These are phyloP conservation scores for Watsonalla cultraria DNA, from an alignment of 2,888 invertebrate genomes.

Conservation along the genomic window DNA sequence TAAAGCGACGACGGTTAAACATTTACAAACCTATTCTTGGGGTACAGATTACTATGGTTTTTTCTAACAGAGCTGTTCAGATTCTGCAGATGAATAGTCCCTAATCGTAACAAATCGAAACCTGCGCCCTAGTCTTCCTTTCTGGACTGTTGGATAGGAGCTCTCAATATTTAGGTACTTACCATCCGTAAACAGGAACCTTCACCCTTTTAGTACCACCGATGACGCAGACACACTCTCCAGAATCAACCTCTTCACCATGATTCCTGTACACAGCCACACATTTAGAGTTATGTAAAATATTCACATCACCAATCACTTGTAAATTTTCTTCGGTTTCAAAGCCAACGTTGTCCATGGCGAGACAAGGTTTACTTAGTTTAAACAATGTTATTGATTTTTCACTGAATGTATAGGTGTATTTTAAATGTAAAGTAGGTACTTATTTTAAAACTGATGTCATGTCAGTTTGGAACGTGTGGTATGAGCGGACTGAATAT, in stretches of 20 bases:
- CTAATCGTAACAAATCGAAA: no score
- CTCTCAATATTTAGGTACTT: constrained; percentile 23
- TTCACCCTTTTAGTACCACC: constrained; percentile 8
- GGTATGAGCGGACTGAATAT: constrained; percentile 21
- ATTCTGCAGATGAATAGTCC: no score
- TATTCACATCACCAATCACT: constrained; percentile 21
- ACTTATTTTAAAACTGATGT: background rate
- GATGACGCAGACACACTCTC: constrained; percentile 6
- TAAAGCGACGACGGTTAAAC: no score
- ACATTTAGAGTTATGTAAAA: constrained; percentile 13
- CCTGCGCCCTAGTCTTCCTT: no score
- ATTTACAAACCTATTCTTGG: no score
- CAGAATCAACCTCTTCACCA: background rate
- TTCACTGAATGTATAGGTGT: background rate
- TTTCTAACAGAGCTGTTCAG: no score
- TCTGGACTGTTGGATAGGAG: no score
- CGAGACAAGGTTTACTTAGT: background rate
- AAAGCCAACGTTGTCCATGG: constrained; percentile 62
- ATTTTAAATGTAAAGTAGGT: background rate
- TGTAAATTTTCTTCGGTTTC: constrained; percentile 39
- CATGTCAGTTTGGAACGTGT: constrained; percentile 10
- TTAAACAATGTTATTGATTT: background rate
- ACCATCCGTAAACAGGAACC: constrained; percentile 39
- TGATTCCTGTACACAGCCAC: constrained; percentile 28
- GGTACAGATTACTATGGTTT: no score